phyloP scores from a whole-genome alignment of 2,797 vertebrate species.

The Astyanax mexicanus region DNA sequence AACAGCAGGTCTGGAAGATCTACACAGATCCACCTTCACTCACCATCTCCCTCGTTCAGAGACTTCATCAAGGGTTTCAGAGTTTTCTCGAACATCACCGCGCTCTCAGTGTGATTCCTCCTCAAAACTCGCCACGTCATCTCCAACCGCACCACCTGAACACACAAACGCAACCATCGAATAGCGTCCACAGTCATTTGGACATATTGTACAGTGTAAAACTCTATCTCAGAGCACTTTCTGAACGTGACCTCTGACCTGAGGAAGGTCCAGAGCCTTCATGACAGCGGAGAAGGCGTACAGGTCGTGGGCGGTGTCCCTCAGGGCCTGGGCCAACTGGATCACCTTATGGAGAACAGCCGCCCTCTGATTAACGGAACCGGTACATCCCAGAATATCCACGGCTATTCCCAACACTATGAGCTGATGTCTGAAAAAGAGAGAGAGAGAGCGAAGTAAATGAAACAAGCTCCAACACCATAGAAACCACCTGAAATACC shows the following conservation, averaged over 20 bases:
- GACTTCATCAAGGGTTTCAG: slow-evolving; percentile 86
- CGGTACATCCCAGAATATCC: slow-evolving; percentile 87
- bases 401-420: slow-evolving; percentile 83
- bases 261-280: slow-evolving; percentile 88
- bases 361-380: slow-evolving; percentile 81
- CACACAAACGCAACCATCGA: no score
- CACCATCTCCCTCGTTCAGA: slow-evolving; percentile 83
- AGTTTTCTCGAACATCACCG: slow-evolving; percentile 85
- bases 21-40: slow-evolving; percentile 56
- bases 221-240: no score
- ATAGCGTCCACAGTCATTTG: no score
- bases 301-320: slow-evolving; percentile 79
- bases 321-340: slow-evolving; percentile 81
- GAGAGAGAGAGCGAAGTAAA: not conserved
- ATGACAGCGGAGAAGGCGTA: slow-evolving; percentile 89
- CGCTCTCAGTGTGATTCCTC: slow-evolving; percentile 83
- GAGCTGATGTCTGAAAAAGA: slow-evolving; percentile 79
- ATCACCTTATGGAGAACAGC: slow-evolving; percentile 82
- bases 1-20: no score
- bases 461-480: no score
- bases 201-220: no score
- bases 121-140: slow-evolving; percentile 86
- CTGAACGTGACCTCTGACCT: slow-evolving; percentile 73
- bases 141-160: slow-evolving; percentile 83
- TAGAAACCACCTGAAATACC: no score